Percentiles rank a stretch among this genome's conserved stretches.
These are phyloP conservation scores for Zoanthus gigantus DNA, from an alignment of 92 coral and sea anemone genomes.

Conservation along the genomic window DNA sequence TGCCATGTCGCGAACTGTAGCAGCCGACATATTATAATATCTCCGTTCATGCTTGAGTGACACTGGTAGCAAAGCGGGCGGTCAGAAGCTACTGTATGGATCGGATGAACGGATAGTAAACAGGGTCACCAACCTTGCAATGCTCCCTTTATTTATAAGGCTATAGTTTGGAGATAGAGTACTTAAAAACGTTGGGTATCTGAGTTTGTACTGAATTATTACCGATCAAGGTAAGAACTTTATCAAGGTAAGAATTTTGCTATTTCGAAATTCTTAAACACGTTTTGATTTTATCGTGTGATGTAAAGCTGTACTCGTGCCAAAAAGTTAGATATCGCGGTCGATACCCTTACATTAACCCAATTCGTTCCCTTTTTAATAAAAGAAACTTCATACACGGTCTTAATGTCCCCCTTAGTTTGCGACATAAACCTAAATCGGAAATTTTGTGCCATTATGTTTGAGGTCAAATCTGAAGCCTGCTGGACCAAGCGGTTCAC, in stretches of 20 bases:
- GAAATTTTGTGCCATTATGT: constrained; percentile 19
- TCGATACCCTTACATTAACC: neutral
- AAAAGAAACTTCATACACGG: neutral
- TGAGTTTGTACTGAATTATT: neutral
- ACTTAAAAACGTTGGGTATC: neutral
- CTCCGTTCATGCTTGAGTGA: constrained; percentile 38
- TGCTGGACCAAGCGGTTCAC: neutral
- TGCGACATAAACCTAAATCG: constrained; percentile 43
- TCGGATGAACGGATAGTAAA: neutral
- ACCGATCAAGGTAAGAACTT: neutral
- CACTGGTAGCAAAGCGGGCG: constrained; percentile 41
- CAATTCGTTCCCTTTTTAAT: neutral
- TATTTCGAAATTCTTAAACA: neutral
- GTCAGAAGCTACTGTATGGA: constrained; percentile 8
- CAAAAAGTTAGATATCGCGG: constrained; percentile 12
- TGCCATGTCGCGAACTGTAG: neutral
- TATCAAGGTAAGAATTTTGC: constrained; percentile 28
- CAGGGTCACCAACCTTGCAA: constrained; percentile 16
- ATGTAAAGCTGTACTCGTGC: neutral
- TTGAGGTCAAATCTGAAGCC: constrained; percentile 17
- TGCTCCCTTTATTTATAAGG: constrained; percentile 2
- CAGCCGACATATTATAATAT: constrained; percentile 39
- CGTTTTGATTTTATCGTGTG: constrained; percentile 27
- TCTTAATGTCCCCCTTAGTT: neutral
- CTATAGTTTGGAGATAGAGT: neutral